Percentiles rank a stretch among this genome's conserved stretches.
phyloP scores from a whole-genome alignment of 2,113 vertebrate species.

The Passer domesticus region DNA sequence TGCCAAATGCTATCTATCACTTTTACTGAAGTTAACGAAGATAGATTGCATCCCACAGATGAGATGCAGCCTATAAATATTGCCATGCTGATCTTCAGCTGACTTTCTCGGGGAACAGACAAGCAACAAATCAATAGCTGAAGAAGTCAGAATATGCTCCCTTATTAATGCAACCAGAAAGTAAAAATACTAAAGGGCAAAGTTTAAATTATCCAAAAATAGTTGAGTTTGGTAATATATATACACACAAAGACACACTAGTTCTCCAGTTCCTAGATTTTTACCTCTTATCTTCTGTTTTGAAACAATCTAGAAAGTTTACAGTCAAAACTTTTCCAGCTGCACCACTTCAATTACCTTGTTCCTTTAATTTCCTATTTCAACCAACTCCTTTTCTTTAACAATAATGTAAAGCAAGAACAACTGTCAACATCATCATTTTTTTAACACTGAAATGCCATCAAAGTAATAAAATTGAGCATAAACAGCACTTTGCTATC shows the following conservation, averaged over 20 bases:
- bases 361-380: background rate
- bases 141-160: constrained; percentile 54
- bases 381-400: background rate
- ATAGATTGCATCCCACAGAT: constrained; percentile 76
- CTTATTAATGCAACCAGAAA: background rate
- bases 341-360: background rate
- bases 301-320: background rate
- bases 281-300: background rate
- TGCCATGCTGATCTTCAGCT: constrained; percentile 80
- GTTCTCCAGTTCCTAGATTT: background rate
- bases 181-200: background rate
- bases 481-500: background rate
- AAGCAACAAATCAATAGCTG: constrained; percentile 75
- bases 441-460: background rate
- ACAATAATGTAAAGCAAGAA: background rate
- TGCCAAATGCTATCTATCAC: constrained; percentile 84
- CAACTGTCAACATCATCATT: background rate
- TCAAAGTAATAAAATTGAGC: background rate
- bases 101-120: constrained; percentile 75
- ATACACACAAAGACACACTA: fast-evolving
- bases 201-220: background rate
- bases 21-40: constrained; percentile 84
- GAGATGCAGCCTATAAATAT: constrained; percentile 80
- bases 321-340: background rate
- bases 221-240: background rate